Evolutionary conservation across 2,113 vertebrate genomes (phyloP), one percentile per base, ranked within the genome.

Genomic region (Grus americana): DNA sequence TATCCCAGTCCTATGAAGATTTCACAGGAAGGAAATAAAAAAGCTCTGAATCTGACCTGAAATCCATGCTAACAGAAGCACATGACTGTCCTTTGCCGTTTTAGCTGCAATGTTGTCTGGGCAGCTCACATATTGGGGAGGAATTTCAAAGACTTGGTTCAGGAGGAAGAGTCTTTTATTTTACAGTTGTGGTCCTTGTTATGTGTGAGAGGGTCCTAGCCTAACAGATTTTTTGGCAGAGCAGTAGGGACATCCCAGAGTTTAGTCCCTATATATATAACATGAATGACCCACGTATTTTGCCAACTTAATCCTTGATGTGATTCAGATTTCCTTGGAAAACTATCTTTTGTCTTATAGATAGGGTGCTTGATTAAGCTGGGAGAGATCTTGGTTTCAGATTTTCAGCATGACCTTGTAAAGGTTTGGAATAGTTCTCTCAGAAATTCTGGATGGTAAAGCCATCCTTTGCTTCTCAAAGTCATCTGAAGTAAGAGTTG

Each of bases 31-130:
- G 15, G 22, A 36, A 44, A 40, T 27, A 50, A 58, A 79, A 44
- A 50, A 29, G 2, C 30, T 23, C 42, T 20, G 58, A 54, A 11
- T 36, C 50, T 34, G 21, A 19, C 20, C 22, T 52, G 47, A 66
- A 17, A 38, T 21, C 63, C 15, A 3, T 22, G 11, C 18, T 18
- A 29, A 24, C 0, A 2, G n/a, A n/a, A 63, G 34, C 42, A 52
- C 29, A 10, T 0, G 0, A 55, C 12, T 44, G 36, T 9, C 36
- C 38, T 65, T 52, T 34, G 10, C 54, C 2, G 0, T 18, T 30
- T 30, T 24, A 58, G 50, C 30, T 70, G 29, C 16, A 24, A 3
- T 1, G 7, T 66, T 26, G 19, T 6, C 68, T 40, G n/a, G 49
- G 49, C 12, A 68, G 57, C 46, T 66, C 46, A 24, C 9, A 3